Conservation (phyloP, 2,888 invertebrate species). For the Tyria jacobaeae region DNA sequence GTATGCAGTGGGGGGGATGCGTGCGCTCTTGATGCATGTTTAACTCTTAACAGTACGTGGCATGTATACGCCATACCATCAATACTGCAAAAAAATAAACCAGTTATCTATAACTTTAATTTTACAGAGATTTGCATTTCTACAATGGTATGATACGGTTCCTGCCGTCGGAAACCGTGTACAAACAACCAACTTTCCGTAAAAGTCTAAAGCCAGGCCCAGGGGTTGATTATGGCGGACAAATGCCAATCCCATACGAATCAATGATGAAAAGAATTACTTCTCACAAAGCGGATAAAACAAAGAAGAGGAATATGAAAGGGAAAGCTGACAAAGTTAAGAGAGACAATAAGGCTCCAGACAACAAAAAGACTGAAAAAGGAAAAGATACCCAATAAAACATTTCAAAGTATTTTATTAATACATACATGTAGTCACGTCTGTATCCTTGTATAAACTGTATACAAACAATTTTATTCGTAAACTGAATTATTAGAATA, state of each 20-base stretch:
- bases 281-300: background rate
- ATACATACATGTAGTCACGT: no score
- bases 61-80: no score
- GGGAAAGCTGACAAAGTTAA: background rate
- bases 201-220: conserved; percentile 52
- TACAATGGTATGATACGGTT: conserved; percentile 12
- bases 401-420: no score
- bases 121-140: conserved; percentile 24
- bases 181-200: background rate
- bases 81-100: no score
- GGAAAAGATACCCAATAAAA: background rate
- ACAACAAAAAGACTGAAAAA: background rate
- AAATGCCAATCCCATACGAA: conserved; percentile 63
- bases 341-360: background rate
- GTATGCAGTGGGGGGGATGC: no score
- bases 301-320: background rate
- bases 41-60: no score
- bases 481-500: no score
- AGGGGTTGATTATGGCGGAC: conserved; percentile 57
- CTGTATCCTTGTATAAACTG: no score
- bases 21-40: no score
- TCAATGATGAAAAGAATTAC: conserved; percentile 44
- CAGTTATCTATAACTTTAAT: no score
- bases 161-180: conserved; percentile 8
- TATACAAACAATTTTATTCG: no score